Conservation (phyloP, 2,797 vertebrate species). For the Cryptoblepharus egeriae region DNA sequence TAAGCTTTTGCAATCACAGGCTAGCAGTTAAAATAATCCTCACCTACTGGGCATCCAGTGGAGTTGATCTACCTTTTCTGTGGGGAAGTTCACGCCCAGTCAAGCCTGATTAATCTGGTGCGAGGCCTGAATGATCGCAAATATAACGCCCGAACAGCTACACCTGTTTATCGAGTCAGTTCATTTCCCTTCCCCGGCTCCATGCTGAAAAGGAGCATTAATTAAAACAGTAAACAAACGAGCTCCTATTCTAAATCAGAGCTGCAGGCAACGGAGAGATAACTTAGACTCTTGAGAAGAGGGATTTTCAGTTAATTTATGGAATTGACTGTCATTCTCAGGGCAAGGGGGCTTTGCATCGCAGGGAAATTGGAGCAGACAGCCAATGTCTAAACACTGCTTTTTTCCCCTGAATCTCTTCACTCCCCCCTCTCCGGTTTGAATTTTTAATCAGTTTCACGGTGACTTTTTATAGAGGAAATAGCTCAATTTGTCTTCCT, state of each 20-base stretch:
- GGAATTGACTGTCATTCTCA: conserved; percentile 79
- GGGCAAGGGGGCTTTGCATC: conserved; percentile 74
- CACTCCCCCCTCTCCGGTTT: conserved; percentile 62
- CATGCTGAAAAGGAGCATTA: conserved; percentile 81
- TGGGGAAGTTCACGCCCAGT: conserved; percentile 77
- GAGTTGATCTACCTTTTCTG: conserved; percentile 81
- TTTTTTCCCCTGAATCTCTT: conserved; percentile 74
- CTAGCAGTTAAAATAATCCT: conserved; percentile 82
- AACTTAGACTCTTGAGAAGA: conserved; percentile 84
- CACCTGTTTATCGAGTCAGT: conserved; percentile 84
- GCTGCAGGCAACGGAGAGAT: conserved; percentile 86
- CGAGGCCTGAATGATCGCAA: conserved; percentile 74
- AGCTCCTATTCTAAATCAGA: conserved; percentile 82
- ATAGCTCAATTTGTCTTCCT: conserved; percentile 49
- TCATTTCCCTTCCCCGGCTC: conserved; percentile 77
- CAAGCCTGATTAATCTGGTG: conserved; percentile 81
- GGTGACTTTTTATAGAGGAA: conserved; percentile 42
- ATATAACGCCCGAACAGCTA: conserved; percentile 73
- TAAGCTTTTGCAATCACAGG: conserved; percentile 80
- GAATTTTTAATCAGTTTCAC: conserved; percentile 73
- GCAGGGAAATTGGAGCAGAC: conserved; percentile 80
- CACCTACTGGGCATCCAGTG: conserved; percentile 80
- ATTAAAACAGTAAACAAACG: conserved; percentile 86
- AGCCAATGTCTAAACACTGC: conserved; percentile 81
- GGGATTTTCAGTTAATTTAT: conserved; percentile 86